phyloP scores from a whole-genome alignment of 2,113 vertebrate genomes.

The Prionailurus bengalensis region DNA sequence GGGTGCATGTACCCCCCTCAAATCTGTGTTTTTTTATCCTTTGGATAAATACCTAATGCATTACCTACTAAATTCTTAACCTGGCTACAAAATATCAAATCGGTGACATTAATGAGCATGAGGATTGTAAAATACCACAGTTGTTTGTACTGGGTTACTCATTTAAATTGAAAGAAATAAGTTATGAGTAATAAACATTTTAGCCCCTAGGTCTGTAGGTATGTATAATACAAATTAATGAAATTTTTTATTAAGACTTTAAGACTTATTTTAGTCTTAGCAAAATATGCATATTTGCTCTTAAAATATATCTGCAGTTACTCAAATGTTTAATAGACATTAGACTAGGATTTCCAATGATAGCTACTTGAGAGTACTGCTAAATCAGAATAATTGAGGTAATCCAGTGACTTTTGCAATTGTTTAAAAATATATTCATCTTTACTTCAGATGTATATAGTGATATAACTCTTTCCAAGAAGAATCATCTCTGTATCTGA shows the following conservation, averaged over 20 bases:
- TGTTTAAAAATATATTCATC: slow-evolving; percentile 38
- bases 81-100: background rate
- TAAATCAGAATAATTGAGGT: slow-evolving; percentile 10
- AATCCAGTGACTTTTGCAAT: background rate
- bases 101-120: background rate
- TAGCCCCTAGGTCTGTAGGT: background rate
- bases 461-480: background rate
- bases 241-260: background rate
- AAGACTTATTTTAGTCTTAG: slow-evolving; percentile 10
- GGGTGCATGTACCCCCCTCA: no score
- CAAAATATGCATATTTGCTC: slow-evolving; percentile 40
- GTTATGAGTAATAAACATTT: slow-evolving; percentile 30
- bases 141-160: background rate
- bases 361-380: slow-evolving; percentile 5
- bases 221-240: background rate
- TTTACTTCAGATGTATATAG: slow-evolving; percentile 9
- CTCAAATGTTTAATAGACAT: slow-evolving; percentile 19
- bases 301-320: slow-evolving; percentile 38
- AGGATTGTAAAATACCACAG: slow-evolving; percentile 4
- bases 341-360: slow-evolving; percentile 12
- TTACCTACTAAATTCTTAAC: background rate
- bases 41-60: background rate
- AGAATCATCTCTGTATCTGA: slow-evolving; percentile 23
- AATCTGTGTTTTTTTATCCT: no score
- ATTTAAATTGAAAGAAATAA: slow-evolving; percentile 53